Conservation (phyloP, 2,888 invertebrate species). For the Napeogenes inachia region DNA sequence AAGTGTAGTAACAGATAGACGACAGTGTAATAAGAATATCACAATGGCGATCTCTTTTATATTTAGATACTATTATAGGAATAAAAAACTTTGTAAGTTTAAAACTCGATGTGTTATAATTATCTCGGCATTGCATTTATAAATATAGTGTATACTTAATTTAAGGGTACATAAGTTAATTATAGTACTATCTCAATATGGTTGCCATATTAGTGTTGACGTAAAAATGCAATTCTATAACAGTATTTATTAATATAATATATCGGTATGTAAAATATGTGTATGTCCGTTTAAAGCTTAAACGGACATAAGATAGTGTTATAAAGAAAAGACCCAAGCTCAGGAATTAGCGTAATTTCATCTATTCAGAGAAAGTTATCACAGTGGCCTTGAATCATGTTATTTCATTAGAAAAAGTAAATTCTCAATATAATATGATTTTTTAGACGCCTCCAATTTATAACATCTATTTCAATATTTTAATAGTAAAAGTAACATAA, state of each 20-base stretch:
- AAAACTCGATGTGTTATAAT: conserved; percentile 16
- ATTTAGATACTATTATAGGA: conserved; percentile 14
- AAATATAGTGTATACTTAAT: conserved; percentile 10
- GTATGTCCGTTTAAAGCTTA: not conserved
- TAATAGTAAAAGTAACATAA: too few species aligned
- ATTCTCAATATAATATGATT: too few species aligned
- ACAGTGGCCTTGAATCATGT: too few species aligned
- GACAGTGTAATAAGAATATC: conserved; percentile 3
- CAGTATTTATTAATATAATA: conserved; percentile 2
- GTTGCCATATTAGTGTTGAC: conserved; percentile 4
- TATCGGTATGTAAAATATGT: not conserved
- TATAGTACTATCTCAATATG: conserved; percentile 4
- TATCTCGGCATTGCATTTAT: conserved; percentile 24
- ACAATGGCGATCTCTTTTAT: conserved; percentile 24
- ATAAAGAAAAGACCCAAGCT: too few species aligned
- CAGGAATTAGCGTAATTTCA: too few species aligned
- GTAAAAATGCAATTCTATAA: not conserved
- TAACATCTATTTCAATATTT: too few species aligned
- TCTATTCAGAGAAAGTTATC: too few species aligned
- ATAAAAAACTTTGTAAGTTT: conserved; percentile 6
- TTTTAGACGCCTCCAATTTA: too few species aligned
- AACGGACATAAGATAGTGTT: not conserved
- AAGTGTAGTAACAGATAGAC: not conserved
- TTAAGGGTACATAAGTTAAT: not conserved
- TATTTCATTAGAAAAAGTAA: too few species aligned